Conservation (phyloP, 2,888 invertebrate species). For the Barypeithes pellucidus region DNA sequence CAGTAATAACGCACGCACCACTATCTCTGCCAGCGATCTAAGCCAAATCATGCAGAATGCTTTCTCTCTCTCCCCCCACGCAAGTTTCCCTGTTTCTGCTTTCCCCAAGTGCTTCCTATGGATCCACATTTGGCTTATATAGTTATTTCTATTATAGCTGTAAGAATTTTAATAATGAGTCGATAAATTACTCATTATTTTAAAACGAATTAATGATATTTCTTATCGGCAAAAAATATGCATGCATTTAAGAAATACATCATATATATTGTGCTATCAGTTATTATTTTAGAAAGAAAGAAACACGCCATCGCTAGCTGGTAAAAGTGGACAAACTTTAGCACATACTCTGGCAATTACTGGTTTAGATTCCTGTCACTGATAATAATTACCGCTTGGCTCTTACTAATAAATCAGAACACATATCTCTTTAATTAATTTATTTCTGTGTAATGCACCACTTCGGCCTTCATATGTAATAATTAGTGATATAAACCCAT, state of each 20-base stretch:
- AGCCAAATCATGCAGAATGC: slow-evolving; percentile 39
- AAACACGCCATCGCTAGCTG: not conserved
- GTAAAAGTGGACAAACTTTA: not conserved
- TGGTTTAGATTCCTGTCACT: slow-evolving; percentile 24
- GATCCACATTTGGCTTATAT: slow-evolving; percentile 5
- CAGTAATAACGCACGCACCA: slow-evolving; percentile 20
- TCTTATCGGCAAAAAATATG: too few species aligned
- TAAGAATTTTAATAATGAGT: not conserved
- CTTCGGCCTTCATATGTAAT: slow-evolving; percentile 43
- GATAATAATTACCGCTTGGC: slow-evolving; percentile 45
- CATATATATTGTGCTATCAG: too few species aligned
- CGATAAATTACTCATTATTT: too few species aligned
- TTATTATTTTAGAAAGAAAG: too few species aligned
- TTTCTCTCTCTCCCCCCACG: slow-evolving; percentile 33
- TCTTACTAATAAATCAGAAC: slow-evolving; percentile 49
- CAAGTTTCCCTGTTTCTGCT: slow-evolving; percentile 15
- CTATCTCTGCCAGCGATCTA: slow-evolving; percentile 25
- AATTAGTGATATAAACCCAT: slow-evolving; percentile 36
- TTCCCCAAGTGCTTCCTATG: slow-evolving; percentile 23
- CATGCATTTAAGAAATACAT: too few species aligned
- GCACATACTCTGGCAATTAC: slow-evolving; percentile 19
- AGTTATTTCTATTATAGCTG: slow-evolving; percentile 5
- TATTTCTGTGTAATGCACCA: slow-evolving; percentile 48
- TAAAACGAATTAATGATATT: too few species aligned
- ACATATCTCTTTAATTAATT: slow-evolving; percentile 52